phyloP scores from a whole-genome alignment of 2,797 vertebrate species.

The Poecilia gillii region DNA sequence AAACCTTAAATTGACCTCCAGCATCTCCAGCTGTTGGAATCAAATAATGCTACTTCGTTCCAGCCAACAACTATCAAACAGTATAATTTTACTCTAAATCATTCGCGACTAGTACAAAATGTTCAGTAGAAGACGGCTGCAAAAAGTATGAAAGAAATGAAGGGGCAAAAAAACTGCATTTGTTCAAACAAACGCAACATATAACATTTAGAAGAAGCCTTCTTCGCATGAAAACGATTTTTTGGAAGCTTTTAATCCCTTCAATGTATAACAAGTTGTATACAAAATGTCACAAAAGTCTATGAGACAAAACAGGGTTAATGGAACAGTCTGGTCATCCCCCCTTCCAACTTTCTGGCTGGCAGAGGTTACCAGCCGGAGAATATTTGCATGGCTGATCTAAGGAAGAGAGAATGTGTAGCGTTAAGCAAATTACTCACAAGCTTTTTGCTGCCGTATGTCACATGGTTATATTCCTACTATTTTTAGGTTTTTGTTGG shows the following conservation, averaged over 20 bases:
- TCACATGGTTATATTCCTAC: conserved; percentile 75
- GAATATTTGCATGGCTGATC: conserved; percentile 50
- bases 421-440: conserved; percentile 80
- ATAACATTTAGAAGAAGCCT: not conserved
- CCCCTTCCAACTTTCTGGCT: conserved; percentile 36
- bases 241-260: not conserved
- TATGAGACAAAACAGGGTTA: not conserved
- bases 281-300: conserved; percentile 4
- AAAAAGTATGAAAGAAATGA: not conserved
- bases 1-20: not conserved
- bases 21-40: not conserved
- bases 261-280: not conserved
- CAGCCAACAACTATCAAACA: not conserved
- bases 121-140: not conserved
- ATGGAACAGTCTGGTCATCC: conserved; percentile 42
- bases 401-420: conserved; percentile 56
- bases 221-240: not conserved
- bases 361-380: conserved; percentile 56
- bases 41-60: not conserved
- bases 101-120: not conserved
- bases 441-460: conserved; percentile 81
- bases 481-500: conserved; percentile 80
- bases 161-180: not conserved
- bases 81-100: not conserved
- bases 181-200: not conserved